A percentile compares a stretch with the other conserved stretches of the same genome.
Conservation (phyloP, 2,797 vertebrate species). For the Tragopan temminckii region DNA sequence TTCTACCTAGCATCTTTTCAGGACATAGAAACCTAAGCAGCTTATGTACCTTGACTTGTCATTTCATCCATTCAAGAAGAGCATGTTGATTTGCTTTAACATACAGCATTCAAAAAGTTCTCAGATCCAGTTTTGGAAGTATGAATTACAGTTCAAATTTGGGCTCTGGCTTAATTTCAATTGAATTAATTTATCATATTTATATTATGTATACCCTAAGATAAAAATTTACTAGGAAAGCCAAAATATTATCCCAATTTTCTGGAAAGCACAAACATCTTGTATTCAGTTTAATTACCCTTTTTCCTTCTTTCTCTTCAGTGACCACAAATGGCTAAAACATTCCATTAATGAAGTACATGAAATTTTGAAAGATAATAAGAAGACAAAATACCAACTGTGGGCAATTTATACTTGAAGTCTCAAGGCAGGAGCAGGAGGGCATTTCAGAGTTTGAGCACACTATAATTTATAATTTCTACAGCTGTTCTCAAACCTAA, state of each 20-base stretch:
- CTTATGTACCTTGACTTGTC: neutral
- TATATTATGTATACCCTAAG: neutral
- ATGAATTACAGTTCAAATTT: neutral
- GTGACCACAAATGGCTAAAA: neutral
- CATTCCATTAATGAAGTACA: neutral
- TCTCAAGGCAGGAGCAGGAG: neutral
- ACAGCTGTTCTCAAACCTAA: neutral
- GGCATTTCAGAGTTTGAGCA: accelerated
- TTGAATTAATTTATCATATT: too few species aligned
- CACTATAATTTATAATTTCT: neutral
- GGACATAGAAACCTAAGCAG: neutral
- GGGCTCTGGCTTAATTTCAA: neutral
- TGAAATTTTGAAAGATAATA: neutral
- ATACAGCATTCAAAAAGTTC: neutral
- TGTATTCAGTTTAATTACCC: neutral
- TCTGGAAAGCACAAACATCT: accelerated
- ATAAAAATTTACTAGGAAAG: neutral
- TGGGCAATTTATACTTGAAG: neutral
- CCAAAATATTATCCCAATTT: neutral
- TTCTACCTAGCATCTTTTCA: neutral
- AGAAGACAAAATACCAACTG: neutral
- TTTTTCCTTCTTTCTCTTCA: neutral
- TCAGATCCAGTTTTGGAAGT: neutral
- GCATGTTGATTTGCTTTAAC: neutral
- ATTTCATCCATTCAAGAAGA: neutral